Evolutionary conservation across 1,140 invertebrate species (phyloP).

Genomic region (Colletes gigas): DNA sequence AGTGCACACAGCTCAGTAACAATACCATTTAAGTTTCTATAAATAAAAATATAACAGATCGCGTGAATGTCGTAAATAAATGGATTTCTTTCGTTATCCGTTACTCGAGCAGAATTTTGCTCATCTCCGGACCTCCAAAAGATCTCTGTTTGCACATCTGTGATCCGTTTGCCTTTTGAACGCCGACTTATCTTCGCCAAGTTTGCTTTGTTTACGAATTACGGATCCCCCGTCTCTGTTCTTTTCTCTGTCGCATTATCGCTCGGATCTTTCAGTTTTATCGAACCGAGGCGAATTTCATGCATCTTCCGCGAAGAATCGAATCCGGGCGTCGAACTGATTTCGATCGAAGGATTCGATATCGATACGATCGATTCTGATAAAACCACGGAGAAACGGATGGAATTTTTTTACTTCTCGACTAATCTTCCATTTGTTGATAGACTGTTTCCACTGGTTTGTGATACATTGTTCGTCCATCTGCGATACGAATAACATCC

Average conservation of each 20-base stretch:
- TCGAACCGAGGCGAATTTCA: neutral
- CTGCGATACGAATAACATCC: no score
- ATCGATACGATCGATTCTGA: neutral
- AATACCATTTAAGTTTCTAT: no score
- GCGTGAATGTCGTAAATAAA: no score
- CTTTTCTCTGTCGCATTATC: neutral
- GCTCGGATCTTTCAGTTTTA: neutral
- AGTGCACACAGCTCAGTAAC: no score
- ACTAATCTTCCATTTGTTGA: no score
- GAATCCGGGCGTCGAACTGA: neutral
- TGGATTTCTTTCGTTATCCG: no score
- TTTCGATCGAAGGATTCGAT: neutral
- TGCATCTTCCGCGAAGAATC: neutral
- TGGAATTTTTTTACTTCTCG: slow-evolving; percentile 1
- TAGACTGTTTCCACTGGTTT: no score
- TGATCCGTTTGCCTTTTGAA: neutral
- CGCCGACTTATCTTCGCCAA: neutral
- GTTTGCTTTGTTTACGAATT: neutral
- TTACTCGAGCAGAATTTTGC: no score
- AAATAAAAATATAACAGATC: no score
- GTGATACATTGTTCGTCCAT: no score
- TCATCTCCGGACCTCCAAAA: neutral
- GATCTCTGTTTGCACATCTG: slow-evolving; percentile 23
- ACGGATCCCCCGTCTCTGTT: neutral
- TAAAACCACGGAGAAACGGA: neutral